Conservation (phyloP, 2,888 invertebrate species). For the Uloborus plumipes region DNA sequence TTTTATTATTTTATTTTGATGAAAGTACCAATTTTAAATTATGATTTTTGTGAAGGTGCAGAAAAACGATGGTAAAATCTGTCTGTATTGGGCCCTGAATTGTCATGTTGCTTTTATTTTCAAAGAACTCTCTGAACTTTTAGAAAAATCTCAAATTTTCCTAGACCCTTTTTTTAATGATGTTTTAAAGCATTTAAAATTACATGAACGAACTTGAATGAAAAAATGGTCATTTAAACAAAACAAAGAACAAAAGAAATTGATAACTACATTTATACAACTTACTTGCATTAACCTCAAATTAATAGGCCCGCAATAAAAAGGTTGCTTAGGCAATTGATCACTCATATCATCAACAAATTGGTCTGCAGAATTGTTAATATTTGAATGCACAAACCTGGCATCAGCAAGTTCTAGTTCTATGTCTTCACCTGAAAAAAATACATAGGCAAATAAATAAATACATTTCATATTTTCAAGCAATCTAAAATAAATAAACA, state of each 20-base stretch:
- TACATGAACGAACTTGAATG: not conserved
- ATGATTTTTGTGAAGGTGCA: too few species aligned
- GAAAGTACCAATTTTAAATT: too few species aligned
- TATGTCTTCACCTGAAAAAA: conserved; percentile 8
- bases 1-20: too few species aligned
- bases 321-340: not conserved
- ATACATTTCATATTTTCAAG: not conserved
- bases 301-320: conserved; percentile 62
- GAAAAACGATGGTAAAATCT: too few species aligned
- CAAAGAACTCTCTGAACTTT: too few species aligned
- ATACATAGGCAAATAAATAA: too few species aligned
- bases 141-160: too few species aligned
- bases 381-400: conserved; percentile 19
- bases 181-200: not conserved
- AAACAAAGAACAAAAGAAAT: not conserved
- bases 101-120: too few species aligned
- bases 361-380: not conserved
- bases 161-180: too few species aligned
- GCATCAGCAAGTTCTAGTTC: conserved; percentile 40
- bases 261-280: not conserved
- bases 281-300: conserved; percentile 50
- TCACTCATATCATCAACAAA: too few species aligned
- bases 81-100: too few species aligned
- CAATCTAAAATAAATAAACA: not conserved
- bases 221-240: not conserved